Conservation (phyloP, 2,113 vertebrate genomes). For the Macrotis lagotis region DNA sequence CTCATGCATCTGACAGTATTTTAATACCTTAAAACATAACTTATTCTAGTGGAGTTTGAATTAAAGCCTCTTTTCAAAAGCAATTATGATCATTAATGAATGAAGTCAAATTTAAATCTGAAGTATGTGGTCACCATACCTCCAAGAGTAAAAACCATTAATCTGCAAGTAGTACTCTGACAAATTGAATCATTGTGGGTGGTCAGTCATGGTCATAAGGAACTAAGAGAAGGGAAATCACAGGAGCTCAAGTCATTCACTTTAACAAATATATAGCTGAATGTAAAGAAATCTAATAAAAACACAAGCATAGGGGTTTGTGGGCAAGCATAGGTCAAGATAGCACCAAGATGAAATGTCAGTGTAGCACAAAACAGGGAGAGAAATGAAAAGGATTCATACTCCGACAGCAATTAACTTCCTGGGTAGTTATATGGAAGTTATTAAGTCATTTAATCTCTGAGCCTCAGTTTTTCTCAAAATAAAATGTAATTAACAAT, state of each 20-base stretch:
- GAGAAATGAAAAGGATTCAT: neutral
- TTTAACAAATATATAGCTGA: neutral
- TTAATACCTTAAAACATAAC: neutral
- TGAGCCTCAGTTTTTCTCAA: neutral
- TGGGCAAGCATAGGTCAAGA: neutral
- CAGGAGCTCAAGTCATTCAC: neutral
- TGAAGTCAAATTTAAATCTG: neutral
- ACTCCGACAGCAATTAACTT: neutral
- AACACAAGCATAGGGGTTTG: neutral
- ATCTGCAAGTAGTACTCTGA: neutral
- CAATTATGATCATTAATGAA: neutral
- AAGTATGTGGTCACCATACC: neutral
- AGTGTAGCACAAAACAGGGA: neutral
- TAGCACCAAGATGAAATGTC: neutral
- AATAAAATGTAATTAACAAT: neutral
- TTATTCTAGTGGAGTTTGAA: neutral
- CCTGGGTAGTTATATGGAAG: neutral
- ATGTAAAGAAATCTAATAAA: neutral
- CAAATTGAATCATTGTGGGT: neutral
- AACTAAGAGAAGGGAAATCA: neutral
- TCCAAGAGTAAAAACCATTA: neutral
- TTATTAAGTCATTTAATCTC: neutral
- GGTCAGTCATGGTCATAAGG: neutral
- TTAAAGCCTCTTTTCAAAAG: neutral
- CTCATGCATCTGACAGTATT: neutral